These are phyloP conservation scores for Dermochelys coriacea DNA, from an alignment of 2,797 vertebrate genomes.

Conservation along the genomic window DNA sequence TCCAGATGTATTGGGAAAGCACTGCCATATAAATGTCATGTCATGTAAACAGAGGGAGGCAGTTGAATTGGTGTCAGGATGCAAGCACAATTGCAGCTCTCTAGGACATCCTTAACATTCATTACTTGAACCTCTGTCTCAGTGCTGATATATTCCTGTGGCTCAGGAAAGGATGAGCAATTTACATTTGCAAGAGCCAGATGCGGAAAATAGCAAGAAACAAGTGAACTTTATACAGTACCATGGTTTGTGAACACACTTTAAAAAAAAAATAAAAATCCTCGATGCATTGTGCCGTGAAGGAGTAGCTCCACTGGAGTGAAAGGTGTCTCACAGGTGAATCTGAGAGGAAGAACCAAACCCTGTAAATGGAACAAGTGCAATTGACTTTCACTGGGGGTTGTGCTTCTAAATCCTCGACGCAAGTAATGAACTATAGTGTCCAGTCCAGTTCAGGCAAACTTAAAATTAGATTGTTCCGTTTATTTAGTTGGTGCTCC, in stretches of 20 bases:
- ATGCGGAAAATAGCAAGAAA: neutral
- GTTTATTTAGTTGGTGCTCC: neutral
- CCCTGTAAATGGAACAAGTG: constrained; percentile 4
- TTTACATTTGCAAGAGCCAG: neutral
- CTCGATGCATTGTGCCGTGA: constrained; percentile 18
- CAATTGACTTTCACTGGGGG: neutral
- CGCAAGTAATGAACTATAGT: neutral
- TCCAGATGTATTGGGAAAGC: neutral
- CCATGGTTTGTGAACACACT: neutral
- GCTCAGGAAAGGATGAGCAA: neutral
- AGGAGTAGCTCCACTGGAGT: constrained; percentile 46
- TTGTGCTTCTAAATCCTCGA: neutral
- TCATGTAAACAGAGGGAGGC: neutral
- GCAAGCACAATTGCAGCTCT: neutral
- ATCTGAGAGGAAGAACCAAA: constrained; percentile 54
- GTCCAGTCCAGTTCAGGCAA: neutral
- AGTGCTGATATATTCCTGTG: neutral
- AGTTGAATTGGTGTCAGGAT: neutral
- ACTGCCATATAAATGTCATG: neutral
- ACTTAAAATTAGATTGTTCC: neutral
- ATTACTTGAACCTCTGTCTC: neutral
- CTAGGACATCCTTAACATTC: neutral
- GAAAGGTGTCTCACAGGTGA: constrained; percentile 66
- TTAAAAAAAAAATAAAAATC: neutral
- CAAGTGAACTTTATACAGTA: neutral